Percentiles rank a stretch among this genome's conserved stretches.
Evolutionary conservation across 2,797 vertebrate genomes (phyloP).

Genomic region (Synanceia verrucosa): DNA sequence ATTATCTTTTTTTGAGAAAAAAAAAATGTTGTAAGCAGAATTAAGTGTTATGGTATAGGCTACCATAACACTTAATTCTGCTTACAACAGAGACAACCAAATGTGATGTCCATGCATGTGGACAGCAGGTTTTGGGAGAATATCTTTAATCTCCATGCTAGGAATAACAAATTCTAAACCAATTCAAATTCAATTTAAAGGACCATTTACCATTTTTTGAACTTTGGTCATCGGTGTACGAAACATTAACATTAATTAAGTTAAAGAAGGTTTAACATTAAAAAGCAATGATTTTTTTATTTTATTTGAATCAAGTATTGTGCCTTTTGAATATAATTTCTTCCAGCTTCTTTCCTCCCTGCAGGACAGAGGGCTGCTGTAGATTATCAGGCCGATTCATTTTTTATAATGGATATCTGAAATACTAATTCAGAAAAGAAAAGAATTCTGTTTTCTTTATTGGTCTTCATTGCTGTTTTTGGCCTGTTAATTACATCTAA

Average conservation of each 20-base stretch:
- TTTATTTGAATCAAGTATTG: background rate
- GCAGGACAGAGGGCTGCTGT: background rate
- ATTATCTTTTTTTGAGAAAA: too few species aligned
- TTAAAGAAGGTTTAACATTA: too few species aligned
- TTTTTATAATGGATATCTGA: conserved; percentile 1
- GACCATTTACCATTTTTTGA: background rate
- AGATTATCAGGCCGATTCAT: background rate
- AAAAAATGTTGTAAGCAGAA: too few species aligned
- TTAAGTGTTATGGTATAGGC: too few species aligned
- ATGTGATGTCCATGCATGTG: too few species aligned
- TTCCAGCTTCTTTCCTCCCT: background rate
- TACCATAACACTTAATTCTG: too few species aligned
- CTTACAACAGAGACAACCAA: too few species aligned
- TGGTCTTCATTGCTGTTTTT: too few species aligned
- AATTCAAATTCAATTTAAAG: background rate
- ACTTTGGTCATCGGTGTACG: too few species aligned
- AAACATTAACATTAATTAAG: too few species aligned
- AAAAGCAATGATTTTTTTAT: too few species aligned
- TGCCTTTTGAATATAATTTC: background rate
- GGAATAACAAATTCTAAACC: background rate
- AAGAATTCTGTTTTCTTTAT: background rate
- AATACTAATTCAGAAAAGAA: background rate
- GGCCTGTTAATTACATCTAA: background rate
- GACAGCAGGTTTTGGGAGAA: background rate
- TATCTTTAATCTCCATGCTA: background rate